Base-by-base conservation (phyloP, 1,140 invertebrate genomes). In the Achatina immaculata region DNA sequence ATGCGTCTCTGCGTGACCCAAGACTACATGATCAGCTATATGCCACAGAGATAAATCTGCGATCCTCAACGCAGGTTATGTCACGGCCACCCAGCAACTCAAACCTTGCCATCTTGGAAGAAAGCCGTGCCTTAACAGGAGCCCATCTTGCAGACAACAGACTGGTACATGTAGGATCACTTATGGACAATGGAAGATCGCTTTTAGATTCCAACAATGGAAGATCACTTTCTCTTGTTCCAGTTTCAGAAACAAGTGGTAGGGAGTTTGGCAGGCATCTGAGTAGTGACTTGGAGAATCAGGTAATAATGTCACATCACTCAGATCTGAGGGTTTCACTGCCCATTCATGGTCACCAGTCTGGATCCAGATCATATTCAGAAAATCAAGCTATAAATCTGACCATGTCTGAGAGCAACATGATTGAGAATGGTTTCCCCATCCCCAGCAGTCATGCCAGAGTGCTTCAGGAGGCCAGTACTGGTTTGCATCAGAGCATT, bases 31-130 rank as follows among this genome's bases (percentile, higher is more conserved):
- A 88, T 36, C 80, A 84, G 19, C 65, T 83, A 19, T 87, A 84
- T 74, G n/a, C 83, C 1, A 82, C 80, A 21, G 75, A 80, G 21
- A 77, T 45, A 58, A 75, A 38, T 65, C 71, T 83, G 40, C 82
- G 65, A 55, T 51, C 51, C 51, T 76, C 66, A 58, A 78, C 78
- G 68, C 85, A 79, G 62, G 66, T 82, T 38, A 80, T 82, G 48
- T 79, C 84, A 66, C 86, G 83, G 78, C 74, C 85, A 40, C 80
- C 83, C 34, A 84, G 82, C 68, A 84, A 81, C 71, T 86, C 86
- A 19, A 89, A 88, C 79, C 81, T 89, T 31, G 83, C 83, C 34
- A 89, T 88, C 66, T 73, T 89, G 31, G 83, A 86, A 75, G 88
- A 89, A 80, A 89, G 88, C 73, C 81, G 87, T 38, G 86, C 86